phyloP scores from a whole-genome alignment of 2,797 vertebrate species.

The Lateolabrax maculatus region DNA sequence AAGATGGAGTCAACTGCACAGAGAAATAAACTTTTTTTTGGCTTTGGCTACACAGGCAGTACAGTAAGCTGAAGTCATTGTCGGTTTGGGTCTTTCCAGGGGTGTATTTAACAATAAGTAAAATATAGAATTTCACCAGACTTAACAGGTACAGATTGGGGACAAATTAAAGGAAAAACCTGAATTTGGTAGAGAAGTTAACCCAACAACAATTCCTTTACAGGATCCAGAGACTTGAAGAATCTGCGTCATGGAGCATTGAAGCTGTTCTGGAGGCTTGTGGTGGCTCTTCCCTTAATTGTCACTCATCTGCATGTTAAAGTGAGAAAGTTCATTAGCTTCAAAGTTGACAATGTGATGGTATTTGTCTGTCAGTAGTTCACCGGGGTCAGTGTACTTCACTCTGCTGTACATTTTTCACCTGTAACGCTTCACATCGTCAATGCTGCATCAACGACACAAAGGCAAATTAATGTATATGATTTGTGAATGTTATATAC shows the following conservation, averaged over 20 bases:
- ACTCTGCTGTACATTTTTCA: constrained; percentile 36
- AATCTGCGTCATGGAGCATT: neutral
- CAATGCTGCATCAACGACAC: constrained; percentile 41
- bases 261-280: neutral
- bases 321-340: neutral
- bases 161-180: neutral
- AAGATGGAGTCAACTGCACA: neutral
- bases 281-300: neutral
- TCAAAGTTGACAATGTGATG: constrained; percentile 1
- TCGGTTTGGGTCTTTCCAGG: neutral
- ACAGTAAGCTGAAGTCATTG: neutral
- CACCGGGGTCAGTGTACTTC: constrained; percentile 7
- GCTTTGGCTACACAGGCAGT: neutral
- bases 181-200: neutral
- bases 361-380: constrained; percentile 12
- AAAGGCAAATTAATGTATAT: constrained; percentile 16
- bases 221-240: neutral
- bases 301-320: neutral
- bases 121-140: constrained; percentile 11
- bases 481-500: constrained; percentile 46
- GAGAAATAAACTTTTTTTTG: neutral
- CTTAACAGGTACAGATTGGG: neutral
- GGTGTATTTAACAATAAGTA: neutral
- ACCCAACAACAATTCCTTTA: neutral
- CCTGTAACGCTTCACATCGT: constrained; percentile 24